Evolutionary conservation across 2,113 vertebrate species (phyloP).

Genomic region (Pungitius pungitius): DNA sequence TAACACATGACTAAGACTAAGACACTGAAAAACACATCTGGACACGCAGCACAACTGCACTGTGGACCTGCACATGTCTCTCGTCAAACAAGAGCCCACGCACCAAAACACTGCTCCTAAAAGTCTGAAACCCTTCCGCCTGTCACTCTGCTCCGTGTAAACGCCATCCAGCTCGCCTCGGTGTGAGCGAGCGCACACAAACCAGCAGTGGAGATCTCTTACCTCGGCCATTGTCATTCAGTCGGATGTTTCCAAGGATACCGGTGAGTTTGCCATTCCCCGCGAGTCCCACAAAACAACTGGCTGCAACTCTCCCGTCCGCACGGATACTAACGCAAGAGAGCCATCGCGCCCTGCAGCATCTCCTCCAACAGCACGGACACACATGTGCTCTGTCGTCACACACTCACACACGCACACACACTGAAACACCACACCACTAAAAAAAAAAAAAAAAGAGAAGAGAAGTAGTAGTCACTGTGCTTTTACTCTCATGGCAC

Average conservation of each 20-base stretch:
- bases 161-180: slow-evolving; percentile 30
- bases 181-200: slow-evolving; percentile 26
- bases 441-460: too few species aligned
- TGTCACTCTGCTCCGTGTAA: slow-evolving; percentile 6
- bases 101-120: neutral
- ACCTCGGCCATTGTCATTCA: slow-evolving; percentile 95
- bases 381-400: slow-evolving; percentile 46
- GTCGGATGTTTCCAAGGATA: slow-evolving; percentile 83
- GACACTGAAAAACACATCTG: neutral
- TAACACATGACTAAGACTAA: neutral
- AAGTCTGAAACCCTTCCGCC: slow-evolving; percentile 6
- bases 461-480: slow-evolving; percentile 45
- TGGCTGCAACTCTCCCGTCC: slow-evolving; percentile 85
- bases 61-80: neutral
- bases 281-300: slow-evolving; percentile 85
- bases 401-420: neutral
- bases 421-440: slow-evolving; percentile 42
- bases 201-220: slow-evolving; percentile 75
- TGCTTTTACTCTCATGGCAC: slow-evolving; percentile 60
- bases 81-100: neutral
- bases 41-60: neutral
- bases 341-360: slow-evolving; percentile 83
- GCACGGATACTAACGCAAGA: slow-evolving; percentile 86
- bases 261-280: slow-evolving; percentile 88
- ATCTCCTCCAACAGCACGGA: slow-evolving; percentile 53